Base-by-base conservation (phyloP, 2,888 invertebrate species). In the Myopa tessellatipennis region DNA sequence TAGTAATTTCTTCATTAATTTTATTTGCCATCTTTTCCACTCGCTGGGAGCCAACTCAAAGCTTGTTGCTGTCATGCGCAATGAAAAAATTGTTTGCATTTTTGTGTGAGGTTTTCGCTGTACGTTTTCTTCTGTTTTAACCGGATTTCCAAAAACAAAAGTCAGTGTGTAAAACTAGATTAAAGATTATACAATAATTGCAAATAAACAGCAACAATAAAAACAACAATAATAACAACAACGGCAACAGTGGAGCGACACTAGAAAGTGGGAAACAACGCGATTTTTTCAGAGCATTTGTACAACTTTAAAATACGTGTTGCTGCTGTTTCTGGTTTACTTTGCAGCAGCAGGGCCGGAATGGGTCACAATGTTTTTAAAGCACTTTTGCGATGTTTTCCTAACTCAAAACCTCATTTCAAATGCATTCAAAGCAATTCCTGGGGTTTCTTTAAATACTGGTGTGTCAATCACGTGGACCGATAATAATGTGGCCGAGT, bases 121-220 rank as follows among this genome's bases (percentile, higher is more conserved):
- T 36, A 40, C 6, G 10, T 45, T 45, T 45, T 45, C 10, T 8
- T 45, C 10, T 45, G 6, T 40, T 40, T 40, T 7, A 3, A 10
- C 40, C 60, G 2, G 34, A 38, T 67, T 60, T 50, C 50, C 16
- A 74, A 77, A 74, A 38, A 63, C 18, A 76, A 80, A 82, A 80
- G 75, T 77, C 5, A 63, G n/a, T 60, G 7, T n/a, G 60, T n/a
- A 16, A 79, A 81, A 80, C 80, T 73, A 77, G 80, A 78, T 78
- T 77, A 77, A 40, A 74, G 76, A 80, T 80, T 82, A 81, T 82
- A 79, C 80, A 82, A 82, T 80, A 69, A 77, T 76, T 65, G 58
- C 77, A 16, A 77, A 76, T 78, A 78, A 38, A 76, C 36, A 18
- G 38, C 7, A 61, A 73, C 61, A 69, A 74, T 38, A 40, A 1